A percentile compares a stretch with the other conserved stretches of the same genome.
phyloP scores from a whole-genome alignment of 2,113 vertebrate genomes.

The Oreocharis arfaki region DNA sequence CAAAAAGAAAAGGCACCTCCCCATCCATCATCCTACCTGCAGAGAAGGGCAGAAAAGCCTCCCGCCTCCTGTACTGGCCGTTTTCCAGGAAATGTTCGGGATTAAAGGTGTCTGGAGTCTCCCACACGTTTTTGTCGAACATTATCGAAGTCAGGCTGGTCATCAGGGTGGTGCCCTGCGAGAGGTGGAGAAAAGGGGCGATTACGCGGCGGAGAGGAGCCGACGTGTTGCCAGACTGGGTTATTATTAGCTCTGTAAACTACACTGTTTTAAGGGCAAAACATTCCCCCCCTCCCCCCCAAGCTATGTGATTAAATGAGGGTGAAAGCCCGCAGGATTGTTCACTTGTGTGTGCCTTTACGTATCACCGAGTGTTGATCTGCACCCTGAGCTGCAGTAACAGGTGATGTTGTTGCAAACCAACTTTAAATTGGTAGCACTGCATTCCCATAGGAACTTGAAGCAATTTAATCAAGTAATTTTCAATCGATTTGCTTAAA shows the following conservation, averaged over 20 bases:
- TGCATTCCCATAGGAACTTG: not conserved
- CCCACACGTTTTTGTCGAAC: constrained; percentile 80
- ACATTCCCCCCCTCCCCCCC: rapidly evolving
- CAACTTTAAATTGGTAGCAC: not conserved
- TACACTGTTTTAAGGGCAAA: not conserved
- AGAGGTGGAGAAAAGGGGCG: not conserved
- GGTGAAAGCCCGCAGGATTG: not conserved
- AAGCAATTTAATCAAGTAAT: not conserved
- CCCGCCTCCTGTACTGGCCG: constrained; percentile 77
- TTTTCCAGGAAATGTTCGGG: constrained; percentile 86
- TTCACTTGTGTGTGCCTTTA: not conserved
- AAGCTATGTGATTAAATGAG: not conserved
- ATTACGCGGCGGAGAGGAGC: not conserved
- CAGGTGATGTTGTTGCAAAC: not conserved
- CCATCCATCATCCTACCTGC: constrained; percentile 71
- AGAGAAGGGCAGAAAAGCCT: constrained; percentile 86
- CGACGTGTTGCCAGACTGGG: not conserved
- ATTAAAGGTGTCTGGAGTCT: constrained; percentile 81
- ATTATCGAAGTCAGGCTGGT: constrained; percentile 78
- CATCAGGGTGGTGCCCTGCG: constrained; percentile 74
- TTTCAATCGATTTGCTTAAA: not conserved
- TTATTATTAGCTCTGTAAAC: constrained; percentile 4
- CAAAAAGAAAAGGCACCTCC: not conserved
- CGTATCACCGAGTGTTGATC: not conserved
- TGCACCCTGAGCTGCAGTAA: not conserved